Evolutionary conservation across 2,797 vertebrate species (phyloP).

Genomic region (Tamandua tetradactyla): DNA sequence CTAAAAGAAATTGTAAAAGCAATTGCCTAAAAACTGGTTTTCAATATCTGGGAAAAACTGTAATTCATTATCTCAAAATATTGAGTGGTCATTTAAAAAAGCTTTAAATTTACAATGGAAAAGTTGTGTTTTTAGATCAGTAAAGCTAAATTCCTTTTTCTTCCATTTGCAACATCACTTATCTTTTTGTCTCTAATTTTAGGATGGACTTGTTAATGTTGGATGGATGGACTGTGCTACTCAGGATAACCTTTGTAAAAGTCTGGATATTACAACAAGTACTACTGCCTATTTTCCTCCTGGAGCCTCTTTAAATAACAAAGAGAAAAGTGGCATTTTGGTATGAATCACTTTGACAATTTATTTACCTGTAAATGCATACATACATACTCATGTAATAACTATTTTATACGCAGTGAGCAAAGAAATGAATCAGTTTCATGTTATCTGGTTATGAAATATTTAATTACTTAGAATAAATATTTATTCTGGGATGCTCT

Average conservation of each 20-base stretch:
- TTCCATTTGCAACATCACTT: background rate
- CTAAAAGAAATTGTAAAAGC: background rate
- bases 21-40: background rate
- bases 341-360: slow-evolving; percentile 85
- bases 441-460: background rate
- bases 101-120: slow-evolving; percentile 16
- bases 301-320: slow-evolving; percentile 90
- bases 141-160: background rate
- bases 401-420: slow-evolving; percentile 35
- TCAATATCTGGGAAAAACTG: background rate
- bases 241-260: slow-evolving; percentile 92
- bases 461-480: slow-evolving; percentile 37
- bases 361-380: slow-evolving; percentile 40
- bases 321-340: slow-evolving; percentile 90
- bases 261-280: slow-evolving; percentile 92
- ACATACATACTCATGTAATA: background rate
- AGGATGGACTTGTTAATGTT: slow-evolving; percentile 93
- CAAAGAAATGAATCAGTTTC: slow-evolving; percentile 15
- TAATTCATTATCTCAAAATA: background rate
- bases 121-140: background rate
- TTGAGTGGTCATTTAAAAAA: background rate
- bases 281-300: slow-evolving; percentile 94
- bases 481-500: background rate
- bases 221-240: slow-evolving; percentile 96
- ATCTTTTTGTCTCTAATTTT: slow-evolving; percentile 46